phyloP scores from a whole-genome alignment of 2,888 invertebrate species.

The Cryptus armator region DNA sequence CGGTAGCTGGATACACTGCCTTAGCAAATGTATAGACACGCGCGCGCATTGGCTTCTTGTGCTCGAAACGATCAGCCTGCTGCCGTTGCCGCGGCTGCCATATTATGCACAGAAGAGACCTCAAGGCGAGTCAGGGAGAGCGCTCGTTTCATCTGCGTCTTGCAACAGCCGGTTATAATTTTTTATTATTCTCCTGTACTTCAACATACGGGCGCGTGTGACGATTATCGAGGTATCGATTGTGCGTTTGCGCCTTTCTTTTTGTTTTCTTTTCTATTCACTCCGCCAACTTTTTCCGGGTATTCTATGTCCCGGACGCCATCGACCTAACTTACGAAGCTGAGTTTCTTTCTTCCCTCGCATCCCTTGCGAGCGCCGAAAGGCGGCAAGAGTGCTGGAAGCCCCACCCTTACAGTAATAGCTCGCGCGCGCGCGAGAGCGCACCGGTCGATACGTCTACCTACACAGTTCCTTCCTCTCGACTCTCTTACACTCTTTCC shows the following conservation, averaged over 20 bases:
- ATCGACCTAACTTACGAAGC: conserved; percentile 35
- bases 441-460: conserved; percentile 83
- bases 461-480: conserved; percentile 64
- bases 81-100: conserved; percentile 56
- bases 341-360: conserved; percentile 36
- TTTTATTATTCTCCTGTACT: not conserved
- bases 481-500: conserved; percentile 67
- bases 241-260: not conserved
- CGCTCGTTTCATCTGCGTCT: conserved; percentile 1
- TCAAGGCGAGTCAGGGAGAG: conserved; percentile 30
- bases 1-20: conserved; percentile 17
- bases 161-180: not conserved
- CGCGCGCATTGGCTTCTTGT: not conserved
- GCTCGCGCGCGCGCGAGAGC: conserved; percentile 67
- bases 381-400: conserved; percentile 57
- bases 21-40: conserved; percentile 43
- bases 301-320: conserved; percentile 31
- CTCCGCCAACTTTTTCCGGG: not conserved
- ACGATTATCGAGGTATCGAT: conserved; percentile 13
- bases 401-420: conserved; percentile 79
- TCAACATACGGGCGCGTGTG: conserved; percentile 9
- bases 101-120: not conserved
- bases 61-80: conserved; percentile 74
- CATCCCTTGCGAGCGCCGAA: conserved; percentile 65
- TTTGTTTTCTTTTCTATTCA: not conserved